phyloP scores from a whole-genome alignment of 2,888 invertebrate species.

The Archips crataeganus region DNA sequence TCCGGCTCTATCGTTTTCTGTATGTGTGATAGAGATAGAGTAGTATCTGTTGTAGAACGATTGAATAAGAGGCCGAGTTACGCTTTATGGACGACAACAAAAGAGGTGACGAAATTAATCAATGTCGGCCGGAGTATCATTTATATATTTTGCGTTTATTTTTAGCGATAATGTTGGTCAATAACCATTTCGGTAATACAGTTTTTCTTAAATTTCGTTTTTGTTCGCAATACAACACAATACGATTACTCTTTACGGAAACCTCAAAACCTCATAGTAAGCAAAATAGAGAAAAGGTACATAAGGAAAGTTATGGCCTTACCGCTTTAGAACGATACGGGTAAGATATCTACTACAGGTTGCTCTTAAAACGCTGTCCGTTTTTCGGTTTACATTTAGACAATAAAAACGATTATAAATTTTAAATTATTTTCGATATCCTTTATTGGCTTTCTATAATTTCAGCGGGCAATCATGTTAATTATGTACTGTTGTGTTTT shows the following conservation, averaged over 20 bases:
- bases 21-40: constrained; percentile 17
- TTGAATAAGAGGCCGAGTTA: constrained; percentile 57
- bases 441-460: too few relatives aligned
- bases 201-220: background rate
- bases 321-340: background rate
- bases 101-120: constrained; percentile 75
- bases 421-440: too few relatives aligned
- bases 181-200: background rate
- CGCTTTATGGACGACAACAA: constrained; percentile 70
- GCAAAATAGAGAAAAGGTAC: too few relatives aligned
- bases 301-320: too few relatives aligned
- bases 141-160: constrained; percentile 41
- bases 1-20: constrained; percentile 14
- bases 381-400: too few relatives aligned
- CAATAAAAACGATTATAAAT: too few relatives aligned
- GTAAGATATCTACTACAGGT: background rate
- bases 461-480: too few relatives aligned
- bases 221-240: background rate
- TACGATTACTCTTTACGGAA: too few relatives aligned
- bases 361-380: background rate
- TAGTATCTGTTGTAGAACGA: constrained; percentile 33
- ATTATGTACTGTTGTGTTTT: too few relatives aligned
- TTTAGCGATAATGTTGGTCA: constrained; percentile 8
- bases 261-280: too few relatives aligned
- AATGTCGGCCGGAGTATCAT: constrained; percentile 53